Evolutionary conservation across 2,113 vertebrate species (phyloP).

Genomic region (Varanus salvator): DNA sequence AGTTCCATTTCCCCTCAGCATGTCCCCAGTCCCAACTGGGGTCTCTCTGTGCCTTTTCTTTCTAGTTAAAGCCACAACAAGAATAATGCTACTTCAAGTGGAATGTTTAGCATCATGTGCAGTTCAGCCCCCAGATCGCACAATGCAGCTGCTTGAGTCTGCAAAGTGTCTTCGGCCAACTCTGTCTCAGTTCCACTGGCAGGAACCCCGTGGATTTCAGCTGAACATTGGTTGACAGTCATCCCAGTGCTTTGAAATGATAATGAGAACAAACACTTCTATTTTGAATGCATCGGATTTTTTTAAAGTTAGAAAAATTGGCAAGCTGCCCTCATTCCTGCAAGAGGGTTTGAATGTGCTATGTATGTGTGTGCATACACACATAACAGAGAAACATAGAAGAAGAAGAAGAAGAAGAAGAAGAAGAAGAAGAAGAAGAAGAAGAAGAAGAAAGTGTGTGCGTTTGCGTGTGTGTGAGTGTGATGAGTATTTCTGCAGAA

Average conservation of each 20-base stretch:
- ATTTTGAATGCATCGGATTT: conserved; percentile 7
- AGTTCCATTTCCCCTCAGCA: background rate
- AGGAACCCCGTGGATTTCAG: background rate
- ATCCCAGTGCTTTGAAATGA: conserved; percentile 19
- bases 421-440: background rate
- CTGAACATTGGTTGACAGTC: conserved; percentile 8
- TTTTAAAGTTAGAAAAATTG: conserved; percentile 36
- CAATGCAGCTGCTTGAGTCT: background rate
- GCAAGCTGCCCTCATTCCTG: conserved; percentile 25
- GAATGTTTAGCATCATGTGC: background rate
- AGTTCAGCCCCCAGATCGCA: background rate
- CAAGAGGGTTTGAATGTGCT: conserved; percentile 11
- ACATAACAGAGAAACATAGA: background rate
- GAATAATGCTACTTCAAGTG: background rate
- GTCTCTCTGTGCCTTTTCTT: background rate
- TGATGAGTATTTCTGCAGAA: conserved; percentile 20
- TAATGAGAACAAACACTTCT: conserved; percentile 27
- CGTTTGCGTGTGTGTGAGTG: background rate
- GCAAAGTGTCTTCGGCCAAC: background rate
- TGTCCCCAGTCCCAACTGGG: background rate
- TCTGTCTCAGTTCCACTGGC: conserved; percentile 18
- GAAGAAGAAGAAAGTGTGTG: conserved; percentile 22
- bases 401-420: too few species aligned
- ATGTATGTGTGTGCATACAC: background rate
- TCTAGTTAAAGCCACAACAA: background rate